phyloP scores from a whole-genome alignment of 2,888 invertebrate species.

The Nipponacmea schrenckii region DNA sequence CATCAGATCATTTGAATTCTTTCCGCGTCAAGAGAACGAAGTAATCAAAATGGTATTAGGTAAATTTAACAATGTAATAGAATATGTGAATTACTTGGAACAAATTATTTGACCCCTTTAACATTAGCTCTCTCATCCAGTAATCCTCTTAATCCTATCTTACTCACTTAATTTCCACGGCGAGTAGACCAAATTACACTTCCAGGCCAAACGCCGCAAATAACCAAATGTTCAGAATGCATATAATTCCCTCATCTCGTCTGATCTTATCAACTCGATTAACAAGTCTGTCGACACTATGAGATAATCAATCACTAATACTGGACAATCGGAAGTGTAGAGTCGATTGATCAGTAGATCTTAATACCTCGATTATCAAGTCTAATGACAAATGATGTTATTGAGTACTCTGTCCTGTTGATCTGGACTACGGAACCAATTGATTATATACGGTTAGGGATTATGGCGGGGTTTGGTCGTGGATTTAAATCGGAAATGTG shows the following conservation, averaged over 20 bases:
- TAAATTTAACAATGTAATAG: constrained; percentile 8
- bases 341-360: no score
- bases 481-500: constrained; percentile 5
- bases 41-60: constrained; percentile 6
- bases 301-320: no score
- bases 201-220: constrained; percentile 6
- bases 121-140: constrained; percentile 2
- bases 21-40: neutral
- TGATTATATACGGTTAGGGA: neutral
- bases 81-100: neutral
- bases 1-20: neutral
- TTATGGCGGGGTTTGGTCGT: neutral
- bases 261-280: neutral
- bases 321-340: no score
- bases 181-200: constrained; percentile 23
- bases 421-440: neutral
- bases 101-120: neutral
- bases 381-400: no score
- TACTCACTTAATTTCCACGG: constrained; percentile 25
- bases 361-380: no score
- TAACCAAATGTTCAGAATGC: neutral
- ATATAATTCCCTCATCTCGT: constrained; percentile 1
- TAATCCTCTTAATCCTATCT: constrained; percentile 18
- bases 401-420: no score
- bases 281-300: no score